phyloP scores from a whole-genome alignment of 2,888 invertebrate species.

The Serripes groenlandicus region DNA sequence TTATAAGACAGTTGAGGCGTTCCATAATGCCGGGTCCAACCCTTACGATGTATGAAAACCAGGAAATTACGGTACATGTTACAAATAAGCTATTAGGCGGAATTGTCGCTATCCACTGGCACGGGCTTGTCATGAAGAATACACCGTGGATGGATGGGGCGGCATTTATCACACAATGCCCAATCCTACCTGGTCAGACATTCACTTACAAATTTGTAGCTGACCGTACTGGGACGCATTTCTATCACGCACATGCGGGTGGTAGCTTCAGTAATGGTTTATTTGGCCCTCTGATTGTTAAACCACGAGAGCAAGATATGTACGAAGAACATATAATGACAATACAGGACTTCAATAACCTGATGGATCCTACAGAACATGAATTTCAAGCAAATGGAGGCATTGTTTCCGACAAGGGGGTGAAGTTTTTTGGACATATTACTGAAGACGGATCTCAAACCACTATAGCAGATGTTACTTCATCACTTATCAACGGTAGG shows the following conservation, averaged over 20 bases:
- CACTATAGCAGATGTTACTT: constrained; percentile 40
- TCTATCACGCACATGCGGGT: constrained; percentile 72
- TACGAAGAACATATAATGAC: constrained; percentile 45
- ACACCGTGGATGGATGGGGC: constrained; percentile 81
- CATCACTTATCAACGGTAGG: constrained; percentile 73
- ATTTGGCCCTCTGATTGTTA: constrained; percentile 67
- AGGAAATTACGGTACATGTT: constrained; percentile 68
- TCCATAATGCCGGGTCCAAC: constrained; percentile 72
- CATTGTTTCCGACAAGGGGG: constrained; percentile 12
- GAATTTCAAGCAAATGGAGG: background rate
- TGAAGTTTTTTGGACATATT: background rate
- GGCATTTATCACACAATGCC: constrained; percentile 77
- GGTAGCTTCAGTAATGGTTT: constrained; percentile 67
- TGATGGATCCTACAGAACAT: background rate
- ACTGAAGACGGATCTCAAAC: constrained; percentile 41
- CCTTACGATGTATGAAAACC: constrained; percentile 72
- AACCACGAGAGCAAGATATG: constrained; percentile 29
- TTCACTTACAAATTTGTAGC: constrained; percentile 71
- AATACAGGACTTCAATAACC: constrained; percentile 68
- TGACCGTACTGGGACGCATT: constrained; percentile 66
- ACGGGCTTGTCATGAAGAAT: constrained; percentile 72
- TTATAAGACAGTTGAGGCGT: background rate
- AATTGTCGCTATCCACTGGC: constrained; percentile 75
- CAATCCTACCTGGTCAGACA: constrained; percentile 70
- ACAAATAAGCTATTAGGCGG: constrained; percentile 68